These are phyloP conservation scores for Amphipoea oculea DNA, from an alignment of 2,888 invertebrate genomes.

Conservation along the genomic window DNA sequence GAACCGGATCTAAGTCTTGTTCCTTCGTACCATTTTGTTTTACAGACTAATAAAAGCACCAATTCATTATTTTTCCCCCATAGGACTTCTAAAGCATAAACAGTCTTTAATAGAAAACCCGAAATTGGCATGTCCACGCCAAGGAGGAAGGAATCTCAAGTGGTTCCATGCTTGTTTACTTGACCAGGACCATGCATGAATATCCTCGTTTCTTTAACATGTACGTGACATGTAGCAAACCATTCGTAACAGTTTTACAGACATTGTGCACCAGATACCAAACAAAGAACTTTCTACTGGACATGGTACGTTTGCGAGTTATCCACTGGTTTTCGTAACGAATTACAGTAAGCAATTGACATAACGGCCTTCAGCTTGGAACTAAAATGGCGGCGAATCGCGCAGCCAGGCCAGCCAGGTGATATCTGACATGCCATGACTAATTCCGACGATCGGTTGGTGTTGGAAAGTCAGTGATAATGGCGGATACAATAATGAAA, in stretches of 20 bases:
- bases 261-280: conserved; percentile 55
- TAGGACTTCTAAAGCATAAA: neutral
- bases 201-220: conserved; percentile 12
- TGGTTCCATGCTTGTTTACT: neutral
- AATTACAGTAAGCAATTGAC: conserved; percentile 65
- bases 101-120: neutral
- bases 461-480: conserved; percentile 55
- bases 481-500: conserved; percentile 37
- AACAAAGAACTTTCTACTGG: conserved; percentile 71
- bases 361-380: conserved; percentile 69
- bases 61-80: no score
- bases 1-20: conserved; percentile 15
- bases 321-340: conserved; percentile 62
- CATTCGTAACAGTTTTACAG: conserved; percentile 63
- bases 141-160: neutral
- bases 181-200: neutral
- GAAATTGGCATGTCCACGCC: neutral
- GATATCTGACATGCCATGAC: conserved; percentile 55
- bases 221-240: conserved; percentile 33
- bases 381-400: conserved; percentile 49
- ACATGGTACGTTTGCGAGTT: conserved; percentile 64
- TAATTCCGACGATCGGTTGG: conserved; percentile 49
- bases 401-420: conserved; percentile 34
- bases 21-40: conserved; percentile 10
- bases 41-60: neutral